Evolutionary conservation across 2,113 vertebrate genomes (phyloP).

Genomic region (rat (Rattus norvegicus)): DNA sequence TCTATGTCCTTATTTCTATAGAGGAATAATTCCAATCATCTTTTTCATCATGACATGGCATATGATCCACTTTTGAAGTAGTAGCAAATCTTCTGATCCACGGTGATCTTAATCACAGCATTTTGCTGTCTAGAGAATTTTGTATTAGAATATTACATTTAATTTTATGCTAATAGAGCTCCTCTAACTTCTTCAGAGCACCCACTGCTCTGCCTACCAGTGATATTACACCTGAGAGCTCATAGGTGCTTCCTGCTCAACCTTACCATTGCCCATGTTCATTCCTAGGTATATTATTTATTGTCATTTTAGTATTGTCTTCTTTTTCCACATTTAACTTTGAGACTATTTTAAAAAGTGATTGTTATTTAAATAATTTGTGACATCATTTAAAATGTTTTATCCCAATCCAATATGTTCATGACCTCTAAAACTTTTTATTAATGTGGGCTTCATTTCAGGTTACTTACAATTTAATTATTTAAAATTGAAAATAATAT

Average conservation of each 20-base stretch:
- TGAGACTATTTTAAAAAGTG: not conserved
- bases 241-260: not conserved
- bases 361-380: not conserved
- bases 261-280: fast-evolving
- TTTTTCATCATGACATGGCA: not conserved
- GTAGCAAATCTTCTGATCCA: not conserved
- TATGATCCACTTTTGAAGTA: not conserved
- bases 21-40: not conserved
- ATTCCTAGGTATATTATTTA: not conserved
- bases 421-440: not conserved
- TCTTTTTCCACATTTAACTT: not conserved
- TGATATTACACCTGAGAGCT: not conserved
- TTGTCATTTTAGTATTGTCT: not conserved
- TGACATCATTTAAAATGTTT: not conserved
- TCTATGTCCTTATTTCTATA: not conserved
- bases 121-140: not conserved
- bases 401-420: not conserved
- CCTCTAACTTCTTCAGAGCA: not conserved
- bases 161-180: not conserved
- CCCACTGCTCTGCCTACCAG: not conserved
- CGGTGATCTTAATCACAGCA: not conserved
- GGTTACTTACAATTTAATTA: not conserved
- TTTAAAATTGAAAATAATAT: not conserved
- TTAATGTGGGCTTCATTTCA: not conserved
- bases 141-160: not conserved